phyloP scores from a whole-genome alignment of 2,113 vertebrate genomes.

The Noctilio leporinus region DNA sequence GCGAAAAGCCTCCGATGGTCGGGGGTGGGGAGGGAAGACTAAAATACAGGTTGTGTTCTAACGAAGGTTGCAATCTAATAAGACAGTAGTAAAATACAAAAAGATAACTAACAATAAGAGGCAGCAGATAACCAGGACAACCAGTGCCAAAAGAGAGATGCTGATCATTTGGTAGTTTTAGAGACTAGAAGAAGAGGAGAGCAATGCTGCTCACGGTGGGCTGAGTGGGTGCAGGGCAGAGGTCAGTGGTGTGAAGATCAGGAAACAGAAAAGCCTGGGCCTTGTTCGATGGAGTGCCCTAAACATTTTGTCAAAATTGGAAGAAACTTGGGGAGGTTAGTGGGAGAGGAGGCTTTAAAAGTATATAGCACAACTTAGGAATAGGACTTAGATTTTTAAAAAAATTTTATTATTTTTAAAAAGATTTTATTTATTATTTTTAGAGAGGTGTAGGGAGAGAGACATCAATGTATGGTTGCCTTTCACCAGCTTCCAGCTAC shows the following conservation, averaged over 20 bases:
- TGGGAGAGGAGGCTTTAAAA: neutral
- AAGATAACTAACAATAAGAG: neutral
- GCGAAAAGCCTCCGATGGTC: neutral
- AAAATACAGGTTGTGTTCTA: neutral
- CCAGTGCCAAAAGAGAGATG: neutral
- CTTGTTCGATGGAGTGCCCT: neutral
- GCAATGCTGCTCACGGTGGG: neutral
- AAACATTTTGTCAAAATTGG: neutral
- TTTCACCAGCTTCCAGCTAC: too few relatives aligned
- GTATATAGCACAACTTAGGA: neutral
- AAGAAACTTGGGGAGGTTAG: neutral
- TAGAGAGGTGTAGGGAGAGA: too few relatives aligned
- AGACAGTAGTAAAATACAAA: neutral
- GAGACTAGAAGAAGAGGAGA: neutral
- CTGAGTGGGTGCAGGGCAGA: rapidly evolving
- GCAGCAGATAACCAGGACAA: neutral
- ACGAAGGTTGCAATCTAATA: neutral
- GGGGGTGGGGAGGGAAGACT: too few relatives aligned
- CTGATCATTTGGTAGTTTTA: neutral
- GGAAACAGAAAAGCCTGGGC: neutral
- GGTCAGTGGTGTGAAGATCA: neutral
- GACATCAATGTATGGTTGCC: too few relatives aligned
- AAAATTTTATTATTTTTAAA: too few relatives aligned
- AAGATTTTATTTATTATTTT: too few relatives aligned
- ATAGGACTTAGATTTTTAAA: neutral